Percentiles rank a stretch among this genome's conserved stretches.
phyloP scores from a whole-genome alignment of 2,113 vertebrate genomes.

The Aphyosemion australe region DNA sequence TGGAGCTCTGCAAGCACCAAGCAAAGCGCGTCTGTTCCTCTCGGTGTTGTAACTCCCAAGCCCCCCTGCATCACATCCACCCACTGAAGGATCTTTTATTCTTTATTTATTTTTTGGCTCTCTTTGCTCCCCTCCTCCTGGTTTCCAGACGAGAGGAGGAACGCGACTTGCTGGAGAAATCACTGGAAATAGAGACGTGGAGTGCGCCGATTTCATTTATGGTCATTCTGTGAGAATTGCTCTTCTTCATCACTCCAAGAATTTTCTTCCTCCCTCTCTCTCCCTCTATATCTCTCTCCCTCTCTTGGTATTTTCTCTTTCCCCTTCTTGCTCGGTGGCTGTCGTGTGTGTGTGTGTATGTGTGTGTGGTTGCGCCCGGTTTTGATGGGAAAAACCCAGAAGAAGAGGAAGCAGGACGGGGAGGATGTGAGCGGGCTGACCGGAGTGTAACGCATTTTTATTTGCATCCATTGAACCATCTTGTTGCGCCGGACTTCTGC shows the following conservation, averaged over 20 bases:
- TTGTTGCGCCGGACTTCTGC: constrained; percentile 87
- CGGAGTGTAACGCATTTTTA: constrained; percentile 80
- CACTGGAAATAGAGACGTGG: constrained; percentile 62
- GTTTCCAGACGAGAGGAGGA: constrained; percentile 43
- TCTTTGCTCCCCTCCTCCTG: background rate
- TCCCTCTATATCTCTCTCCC: constrained; percentile 14
- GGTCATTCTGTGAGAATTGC: constrained; percentile 59
- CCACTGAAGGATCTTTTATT: constrained; percentile 77
- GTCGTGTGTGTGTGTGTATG: constrained; percentile 34
- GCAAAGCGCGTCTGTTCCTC: constrained; percentile 75
- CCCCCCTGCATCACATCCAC: constrained; percentile 80
- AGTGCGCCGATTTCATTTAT: constrained; percentile 63
- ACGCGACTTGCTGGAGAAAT: constrained; percentile 61
- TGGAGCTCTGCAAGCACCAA: constrained; percentile 74
- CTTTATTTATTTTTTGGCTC: constrained; percentile 1
- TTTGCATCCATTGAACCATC: constrained; percentile 74
- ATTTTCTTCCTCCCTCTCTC: constrained; percentile 38
- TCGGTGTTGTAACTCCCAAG: constrained; percentile 79
- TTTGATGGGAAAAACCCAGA: constrained; percentile 76
- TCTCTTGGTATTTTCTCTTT: constrained; percentile 29
- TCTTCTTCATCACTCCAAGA: constrained; percentile 60
- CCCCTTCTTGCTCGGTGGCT: constrained; percentile 46
- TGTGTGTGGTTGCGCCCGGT: constrained; percentile 67
- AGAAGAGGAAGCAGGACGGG: constrained; percentile 55
- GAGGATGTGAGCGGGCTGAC: constrained; percentile 75